Base-by-base conservation (phyloP, 2,113 vertebrate species). In the Hiodon alosoides region DNA sequence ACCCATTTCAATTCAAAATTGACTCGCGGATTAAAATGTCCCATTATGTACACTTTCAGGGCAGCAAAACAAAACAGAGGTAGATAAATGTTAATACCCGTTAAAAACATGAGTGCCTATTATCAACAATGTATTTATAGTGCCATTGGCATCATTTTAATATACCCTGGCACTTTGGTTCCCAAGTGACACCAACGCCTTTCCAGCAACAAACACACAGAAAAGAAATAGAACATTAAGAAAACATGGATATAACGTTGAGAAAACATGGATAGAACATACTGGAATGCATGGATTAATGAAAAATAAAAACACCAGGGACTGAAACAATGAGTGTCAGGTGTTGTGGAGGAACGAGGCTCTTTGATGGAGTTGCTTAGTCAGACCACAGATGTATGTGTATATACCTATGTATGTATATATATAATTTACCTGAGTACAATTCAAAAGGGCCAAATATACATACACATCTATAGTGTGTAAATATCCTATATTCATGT, bases 281-380 rank as follows among this genome's bases (percentile, higher is more conserved):
- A 2, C 9, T 59, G 17, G 3, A 16, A 54, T 58, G 16, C 10
- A 2, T 50, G 31, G 11, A 60, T 8, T 71, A 55, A n/a, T 13
- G 14, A 7, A 11, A 59, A 48, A 31, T 69, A 52, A 47, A 46
- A 54, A 55, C 61, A 16, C 11, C 31, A 57, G 17, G 46, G 53
- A 72, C 76, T 81, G 79, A 71, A 79, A 84, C 79, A 54, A 62
- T 73, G 75, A 80, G 78, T 70, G 83, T 88, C 83, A 82, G 80
- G 73, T 78, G 76, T 72, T 77, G 80, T 13, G 52, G 81, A 80
- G 79, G 67, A 85, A 84, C 82, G 83, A 83, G 83, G 84, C 78
- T 81, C 69, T 84, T 82, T 81, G 75, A 82, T 88, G 88, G 88
- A 90, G 87, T 89, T 87, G 83, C 86, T 88, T 86, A 84, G 84